A percentile compares a stretch with the other conserved stretches of the same genome.
phyloP scores from a whole-genome alignment of 2,113 vertebrate genomes.

The Pseudorectes ferrugineus region DNA sequence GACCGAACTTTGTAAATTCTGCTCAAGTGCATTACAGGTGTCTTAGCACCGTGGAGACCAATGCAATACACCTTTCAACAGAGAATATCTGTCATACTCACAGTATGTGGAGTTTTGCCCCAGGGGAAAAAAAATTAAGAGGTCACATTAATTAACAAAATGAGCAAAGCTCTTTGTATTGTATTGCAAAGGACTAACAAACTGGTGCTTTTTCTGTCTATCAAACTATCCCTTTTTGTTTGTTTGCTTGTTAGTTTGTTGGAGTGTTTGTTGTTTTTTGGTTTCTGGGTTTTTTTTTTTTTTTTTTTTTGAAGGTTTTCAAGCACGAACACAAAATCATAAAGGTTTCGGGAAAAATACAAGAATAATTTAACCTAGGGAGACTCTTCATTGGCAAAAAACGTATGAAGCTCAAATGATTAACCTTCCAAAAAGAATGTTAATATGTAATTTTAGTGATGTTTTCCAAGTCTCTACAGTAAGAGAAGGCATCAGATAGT shows the following conservation, averaged over 20 bases:
- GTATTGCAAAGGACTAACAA: background rate
- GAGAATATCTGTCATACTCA: background rate
- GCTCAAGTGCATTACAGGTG: background rate
- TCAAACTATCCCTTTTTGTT: background rate
- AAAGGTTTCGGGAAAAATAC: background rate
- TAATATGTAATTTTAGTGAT: background rate
- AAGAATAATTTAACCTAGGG: background rate
- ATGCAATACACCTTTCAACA: background rate
- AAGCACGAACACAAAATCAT: background rate
- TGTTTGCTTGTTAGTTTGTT: background rate
- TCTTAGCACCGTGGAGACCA: background rate
- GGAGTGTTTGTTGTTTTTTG: background rate
- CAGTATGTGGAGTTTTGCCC: background rate
- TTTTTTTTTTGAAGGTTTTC: background rate
- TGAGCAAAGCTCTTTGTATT: background rate
- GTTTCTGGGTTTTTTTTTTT: background rate
- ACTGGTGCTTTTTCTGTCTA: background rate
- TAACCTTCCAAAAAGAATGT: background rate
- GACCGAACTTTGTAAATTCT: background rate
- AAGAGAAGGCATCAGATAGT: background rate
- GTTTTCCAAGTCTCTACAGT: background rate
- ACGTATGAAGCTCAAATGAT: background rate
- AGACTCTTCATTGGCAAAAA: background rate
- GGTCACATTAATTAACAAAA: background rate
- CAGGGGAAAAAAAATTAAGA: background rate